Evolutionary conservation across 1,140 invertebrate species (phyloP), one percentile per base, ranked within the genome.

Genomic region (Tetragonula clypearis): DNA sequence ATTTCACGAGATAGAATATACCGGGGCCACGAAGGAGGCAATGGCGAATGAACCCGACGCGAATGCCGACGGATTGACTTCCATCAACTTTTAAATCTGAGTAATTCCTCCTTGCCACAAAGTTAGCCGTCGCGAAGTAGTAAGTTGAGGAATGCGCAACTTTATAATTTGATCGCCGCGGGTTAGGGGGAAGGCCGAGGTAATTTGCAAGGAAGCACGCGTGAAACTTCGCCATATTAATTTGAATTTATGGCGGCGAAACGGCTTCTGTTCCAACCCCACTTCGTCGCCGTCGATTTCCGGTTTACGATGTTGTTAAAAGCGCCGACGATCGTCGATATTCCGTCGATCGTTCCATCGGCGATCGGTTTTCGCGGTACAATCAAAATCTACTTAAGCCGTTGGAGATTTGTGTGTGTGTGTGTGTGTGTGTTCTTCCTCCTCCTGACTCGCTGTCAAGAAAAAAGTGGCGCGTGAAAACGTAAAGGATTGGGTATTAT

Each of bases 151-250:
- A 92, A 92, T 92, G 90, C 92, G 92, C 92, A 94, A 94, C 93
- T 94, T 94, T 92, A 93, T 94, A 94, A 94, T 94, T 94, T 91
- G 92, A 93, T 93, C 89, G 92, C 86, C 81, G 80, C 88, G 85
- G 86, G 89, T 85, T 73, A 41, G 35, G 12, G 68, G n/a, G 53
- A 88, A 86, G 85, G 71, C 71, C 2, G 75, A 83, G 90, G 88
- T 92, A 92, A 93, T 94, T 93, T 93, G 90, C 88, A 88, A 90
- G 71, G 84, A 87, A 78, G 88, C 87, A 90, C 84, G 82, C 88
- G 89, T 89, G 87, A 89, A 92, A 93, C 89, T 93, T 93, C 87
- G 72, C 82, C 72, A 88, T 90, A 89, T 89, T 94, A 93, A 94
- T 93, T 92, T 91, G 89, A 93, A 93, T 93, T 93, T 93, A 92